Percentiles rank a stretch among this genome's conserved stretches.
phyloP scores from a whole-genome alignment of 1,140 invertebrate species.

The Ruditapes philippinarum region DNA sequence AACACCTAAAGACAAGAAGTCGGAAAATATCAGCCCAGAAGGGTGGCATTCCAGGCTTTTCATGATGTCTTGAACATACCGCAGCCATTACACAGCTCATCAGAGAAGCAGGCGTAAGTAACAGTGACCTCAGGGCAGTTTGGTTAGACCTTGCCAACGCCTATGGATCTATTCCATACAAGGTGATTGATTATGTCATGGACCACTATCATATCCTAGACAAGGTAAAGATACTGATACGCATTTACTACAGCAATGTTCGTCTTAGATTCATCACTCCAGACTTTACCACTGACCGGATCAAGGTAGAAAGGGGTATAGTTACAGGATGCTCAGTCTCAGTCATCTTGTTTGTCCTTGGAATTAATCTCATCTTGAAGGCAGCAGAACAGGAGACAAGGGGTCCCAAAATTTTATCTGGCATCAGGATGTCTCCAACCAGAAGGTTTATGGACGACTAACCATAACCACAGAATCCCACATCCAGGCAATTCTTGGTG shows the following conservation, averaged over 20 bases:
- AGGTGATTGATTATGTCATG: not conserved
- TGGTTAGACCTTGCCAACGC: no score
- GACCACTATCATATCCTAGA: constrained; percentile 29
- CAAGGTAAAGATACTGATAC: not conserved
- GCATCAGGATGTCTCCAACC: no score
- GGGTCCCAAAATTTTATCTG: not conserved
- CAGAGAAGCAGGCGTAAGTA: not conserved
- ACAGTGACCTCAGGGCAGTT: no score
- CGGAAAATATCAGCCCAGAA: not conserved
- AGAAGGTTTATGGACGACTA: constrained; percentile 21
- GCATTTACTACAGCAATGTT: not conserved
- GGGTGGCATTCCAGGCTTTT: not conserved
- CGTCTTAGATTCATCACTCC: not conserved
- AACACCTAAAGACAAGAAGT: not conserved
- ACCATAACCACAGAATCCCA: constrained; percentile 24
- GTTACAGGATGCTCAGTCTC: no score
- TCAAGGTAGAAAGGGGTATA: no score
- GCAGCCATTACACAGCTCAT: not conserved
- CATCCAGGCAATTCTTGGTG: not conserved
- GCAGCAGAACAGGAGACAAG: constrained; percentile 31
- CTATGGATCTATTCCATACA: no score
- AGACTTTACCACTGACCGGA: no score
- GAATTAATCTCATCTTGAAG: no score
- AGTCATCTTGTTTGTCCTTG: no score
- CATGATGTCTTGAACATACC: not conserved